These are phyloP conservation scores for Heliothis peltigera DNA, from an alignment of 2,888 invertebrate genomes.

Conservation along the genomic window DNA sequence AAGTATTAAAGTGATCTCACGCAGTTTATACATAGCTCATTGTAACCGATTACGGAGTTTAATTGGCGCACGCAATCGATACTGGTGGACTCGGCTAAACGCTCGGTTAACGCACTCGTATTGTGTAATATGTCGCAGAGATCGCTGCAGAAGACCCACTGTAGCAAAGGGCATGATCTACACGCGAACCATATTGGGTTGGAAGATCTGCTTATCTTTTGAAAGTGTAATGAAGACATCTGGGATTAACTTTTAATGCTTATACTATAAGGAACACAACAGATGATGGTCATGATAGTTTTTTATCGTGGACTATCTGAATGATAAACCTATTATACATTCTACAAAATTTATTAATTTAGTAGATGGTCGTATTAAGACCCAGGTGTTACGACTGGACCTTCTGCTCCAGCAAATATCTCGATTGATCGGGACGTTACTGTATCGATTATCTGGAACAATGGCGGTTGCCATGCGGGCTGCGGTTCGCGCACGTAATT, in stretches of 20 bases:
- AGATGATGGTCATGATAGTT: too few relatives aligned
- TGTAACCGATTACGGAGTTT: slow-evolving; percentile 40
- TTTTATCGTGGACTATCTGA: too few relatives aligned
- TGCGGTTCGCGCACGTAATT: slow-evolving; percentile 51
- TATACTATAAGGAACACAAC: too few relatives aligned
- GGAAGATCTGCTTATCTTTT: not conserved
- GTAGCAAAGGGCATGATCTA: not conserved
- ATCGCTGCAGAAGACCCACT: slow-evolving; percentile 43
- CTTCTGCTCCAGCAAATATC: slow-evolving; percentile 37
- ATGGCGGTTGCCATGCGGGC: slow-evolving; percentile 58
- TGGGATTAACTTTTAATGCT: too few relatives aligned
- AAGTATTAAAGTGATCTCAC: slow-evolving; percentile 8
- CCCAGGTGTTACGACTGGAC: not conserved
- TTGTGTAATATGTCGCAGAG: slow-evolving; percentile 21
- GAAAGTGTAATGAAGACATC: too few relatives aligned
- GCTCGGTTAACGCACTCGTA: slow-evolving; percentile 58
- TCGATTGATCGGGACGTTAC: slow-evolving; percentile 54
- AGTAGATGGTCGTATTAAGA: not conserved
- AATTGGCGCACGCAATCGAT: slow-evolving; percentile 60
- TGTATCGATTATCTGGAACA: slow-evolving; percentile 61
- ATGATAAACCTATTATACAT: too few relatives aligned
- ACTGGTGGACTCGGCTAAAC: slow-evolving; percentile 27
- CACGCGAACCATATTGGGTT: not conserved
- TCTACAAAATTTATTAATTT: too few relatives aligned
- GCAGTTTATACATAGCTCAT: slow-evolving; percentile 22